phyloP scores from a whole-genome alignment of 1,140 invertebrate species.

The Hirudo medicinalis region DNA sequence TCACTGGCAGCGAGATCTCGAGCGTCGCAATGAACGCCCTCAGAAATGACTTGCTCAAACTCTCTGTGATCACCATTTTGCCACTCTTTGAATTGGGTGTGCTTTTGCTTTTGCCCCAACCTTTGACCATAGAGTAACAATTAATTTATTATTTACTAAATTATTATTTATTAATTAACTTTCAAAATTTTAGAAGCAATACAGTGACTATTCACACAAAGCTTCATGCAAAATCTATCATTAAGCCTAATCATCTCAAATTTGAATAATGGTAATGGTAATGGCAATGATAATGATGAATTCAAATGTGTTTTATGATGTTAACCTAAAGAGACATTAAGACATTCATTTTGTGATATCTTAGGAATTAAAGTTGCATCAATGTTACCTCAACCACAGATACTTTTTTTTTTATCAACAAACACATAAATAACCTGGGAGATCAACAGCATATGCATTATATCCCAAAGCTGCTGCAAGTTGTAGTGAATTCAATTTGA shows the following conservation, averaged over 20 bases:
- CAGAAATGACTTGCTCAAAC: constrained; percentile 28
- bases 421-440: constrained; percentile 35
- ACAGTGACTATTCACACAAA: too few species aligned
- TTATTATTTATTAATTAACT: too few species aligned
- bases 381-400: too few species aligned
- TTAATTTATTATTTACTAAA: too few species aligned
- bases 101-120: constrained; percentile 32
- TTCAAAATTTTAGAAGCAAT: too few species aligned
- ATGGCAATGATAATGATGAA: not conserved
- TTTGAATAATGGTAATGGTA: too few species aligned
- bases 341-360: too few species aligned
- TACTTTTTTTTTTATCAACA: not conserved
- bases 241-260: too few species aligned
- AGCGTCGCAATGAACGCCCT: constrained; percentile 28
- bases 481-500: constrained; percentile 36
- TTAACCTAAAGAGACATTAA: not conserved
- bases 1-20: constrained; percentile 31
- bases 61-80: constrained; percentile 19
- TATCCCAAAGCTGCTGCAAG: constrained; percentile 39
- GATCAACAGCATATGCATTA: constrained; percentile 38
- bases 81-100: constrained; percentile 22
- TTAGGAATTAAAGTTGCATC: too few species aligned
- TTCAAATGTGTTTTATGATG: not conserved
- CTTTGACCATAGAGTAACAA: constrained; percentile 21
- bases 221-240: too few species aligned